Conservation (phyloP, 2,797 vertebrate genomes). For the Epinephelus awoara region DNA sequence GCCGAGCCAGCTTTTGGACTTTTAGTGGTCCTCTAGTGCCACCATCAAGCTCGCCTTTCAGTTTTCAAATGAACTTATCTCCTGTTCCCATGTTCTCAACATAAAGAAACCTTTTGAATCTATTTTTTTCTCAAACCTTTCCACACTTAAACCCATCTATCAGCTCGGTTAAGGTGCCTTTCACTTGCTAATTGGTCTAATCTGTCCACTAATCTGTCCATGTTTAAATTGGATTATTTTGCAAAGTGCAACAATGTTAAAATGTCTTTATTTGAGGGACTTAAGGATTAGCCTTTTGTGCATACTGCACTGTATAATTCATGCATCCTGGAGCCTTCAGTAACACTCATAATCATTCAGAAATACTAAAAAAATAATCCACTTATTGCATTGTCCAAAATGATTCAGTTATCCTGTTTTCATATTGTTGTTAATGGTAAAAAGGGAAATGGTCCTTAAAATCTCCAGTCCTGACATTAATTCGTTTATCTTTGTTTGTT, state of each 20-base stretch:
- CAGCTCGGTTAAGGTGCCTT: neutral
- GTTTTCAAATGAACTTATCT: neutral
- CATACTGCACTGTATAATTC: neutral
- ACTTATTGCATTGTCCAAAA: neutral
- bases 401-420: neutral
- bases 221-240: neutral
- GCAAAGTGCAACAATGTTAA: neutral
- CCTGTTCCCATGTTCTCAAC: neutral
- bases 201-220: neutral
- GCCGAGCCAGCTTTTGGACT: constrained; percentile 15
- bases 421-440: neutral
- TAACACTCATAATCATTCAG: neutral
- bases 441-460: neutral
- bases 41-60: constrained; percentile 11
- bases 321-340: no score
- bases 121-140: neutral
- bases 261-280: neutral
- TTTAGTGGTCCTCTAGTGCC: constrained; percentile 9
- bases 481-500: neutral
- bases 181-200: neutral
- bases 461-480: neutral
- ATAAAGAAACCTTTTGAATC: neutral
- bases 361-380: neutral
- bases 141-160: neutral
- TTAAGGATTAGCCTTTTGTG: neutral